phyloP scores from a whole-genome alignment of 2,113 vertebrate species.

The Equus przewalskii region DNA sequence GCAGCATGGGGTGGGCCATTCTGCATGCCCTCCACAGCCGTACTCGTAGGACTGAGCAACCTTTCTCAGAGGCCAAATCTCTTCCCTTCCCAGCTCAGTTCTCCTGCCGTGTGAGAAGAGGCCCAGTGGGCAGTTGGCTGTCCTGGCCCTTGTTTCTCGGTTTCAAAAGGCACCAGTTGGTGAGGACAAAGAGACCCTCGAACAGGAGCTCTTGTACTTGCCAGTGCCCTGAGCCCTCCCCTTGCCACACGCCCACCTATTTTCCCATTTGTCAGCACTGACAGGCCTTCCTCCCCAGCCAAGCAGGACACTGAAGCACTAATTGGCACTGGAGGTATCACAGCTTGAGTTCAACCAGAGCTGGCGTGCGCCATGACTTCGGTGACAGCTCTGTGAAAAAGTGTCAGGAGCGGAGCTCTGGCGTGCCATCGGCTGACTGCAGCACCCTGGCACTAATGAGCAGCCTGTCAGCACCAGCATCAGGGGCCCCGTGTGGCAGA shows the following conservation, averaged over 20 bases:
- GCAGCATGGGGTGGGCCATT: rapidly evolving
- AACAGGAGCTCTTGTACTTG: background rate
- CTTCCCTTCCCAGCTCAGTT: background rate
- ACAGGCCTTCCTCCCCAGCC: constrained; percentile 56
- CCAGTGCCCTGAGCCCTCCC: background rate
- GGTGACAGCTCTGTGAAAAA: constrained; percentile 75
- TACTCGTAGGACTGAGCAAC: rapidly evolving
- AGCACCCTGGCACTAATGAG: constrained; percentile 76
- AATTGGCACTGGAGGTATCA: constrained; percentile 79
- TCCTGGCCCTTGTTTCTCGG: background rate
- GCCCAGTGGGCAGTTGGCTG: background rate
- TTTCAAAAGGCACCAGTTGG: background rate
- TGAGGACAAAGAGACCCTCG: background rate
- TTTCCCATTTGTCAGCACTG: constrained; percentile 55
- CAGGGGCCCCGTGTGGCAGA: background rate
- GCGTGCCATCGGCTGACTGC: background rate
- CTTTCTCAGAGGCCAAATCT: background rate
- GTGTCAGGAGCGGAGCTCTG: constrained; percentile 46
- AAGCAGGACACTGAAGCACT: constrained; percentile 67
- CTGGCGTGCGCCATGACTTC: constrained; percentile 76
- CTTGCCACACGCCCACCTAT: background rate
- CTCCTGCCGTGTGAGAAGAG: background rate
- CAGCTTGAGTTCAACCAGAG: constrained; percentile 68
- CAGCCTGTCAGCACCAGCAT: constrained; percentile 69
- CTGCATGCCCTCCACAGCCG: rapidly evolving